A percentile compares a stretch with the other conserved stretches of the same genome.
Conservation (phyloP, 2,888 invertebrate species). For the Apodemia duryi region DNA sequence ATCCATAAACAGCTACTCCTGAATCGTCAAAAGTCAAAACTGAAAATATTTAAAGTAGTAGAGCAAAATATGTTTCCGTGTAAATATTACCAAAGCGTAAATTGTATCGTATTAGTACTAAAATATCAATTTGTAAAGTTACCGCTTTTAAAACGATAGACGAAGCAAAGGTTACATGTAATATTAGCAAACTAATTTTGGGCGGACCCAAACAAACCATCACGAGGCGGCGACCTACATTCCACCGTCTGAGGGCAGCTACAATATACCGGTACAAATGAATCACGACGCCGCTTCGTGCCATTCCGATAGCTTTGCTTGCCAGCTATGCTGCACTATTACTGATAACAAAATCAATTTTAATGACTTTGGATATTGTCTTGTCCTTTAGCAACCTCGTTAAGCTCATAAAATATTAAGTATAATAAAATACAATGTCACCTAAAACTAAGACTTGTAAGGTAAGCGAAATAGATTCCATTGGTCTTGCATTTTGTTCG, state of each 20-base stretch:
- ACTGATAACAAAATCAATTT: conserved; percentile 24
- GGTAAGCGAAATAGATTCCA: not conserved
- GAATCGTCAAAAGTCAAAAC: too few relatives aligned
- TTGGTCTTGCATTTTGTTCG: not conserved
- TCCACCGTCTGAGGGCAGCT: conserved; percentile 60
- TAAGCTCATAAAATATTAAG: not conserved
- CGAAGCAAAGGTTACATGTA: conserved; percentile 66
- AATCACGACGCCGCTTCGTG: conserved; percentile 53
- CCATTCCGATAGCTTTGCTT: conserved; percentile 29
- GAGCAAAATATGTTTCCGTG: too few relatives aligned
- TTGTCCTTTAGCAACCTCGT: not conserved
- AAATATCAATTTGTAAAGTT: conserved; percentile 1
- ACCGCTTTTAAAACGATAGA: conserved; percentile 35
- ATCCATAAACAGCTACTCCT: too few relatives aligned
- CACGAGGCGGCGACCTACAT: conserved; percentile 71
- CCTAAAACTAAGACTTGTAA: too few relatives aligned
- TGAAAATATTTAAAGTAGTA: too few relatives aligned
- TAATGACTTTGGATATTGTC: not conserved
- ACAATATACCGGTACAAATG: conserved; percentile 51
- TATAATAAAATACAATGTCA: not conserved
- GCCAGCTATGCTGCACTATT: conserved; percentile 16
- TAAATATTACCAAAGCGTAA: too few relatives aligned
- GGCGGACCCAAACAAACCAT: conserved; percentile 77
- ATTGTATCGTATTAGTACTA: not conserved
- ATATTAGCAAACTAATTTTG: conserved; percentile 71